Percentiles rank a stretch among this genome's conserved stretches.
Conservation (phyloP, 2,113 vertebrate genomes). For the Crotalus viridis region DNA sequence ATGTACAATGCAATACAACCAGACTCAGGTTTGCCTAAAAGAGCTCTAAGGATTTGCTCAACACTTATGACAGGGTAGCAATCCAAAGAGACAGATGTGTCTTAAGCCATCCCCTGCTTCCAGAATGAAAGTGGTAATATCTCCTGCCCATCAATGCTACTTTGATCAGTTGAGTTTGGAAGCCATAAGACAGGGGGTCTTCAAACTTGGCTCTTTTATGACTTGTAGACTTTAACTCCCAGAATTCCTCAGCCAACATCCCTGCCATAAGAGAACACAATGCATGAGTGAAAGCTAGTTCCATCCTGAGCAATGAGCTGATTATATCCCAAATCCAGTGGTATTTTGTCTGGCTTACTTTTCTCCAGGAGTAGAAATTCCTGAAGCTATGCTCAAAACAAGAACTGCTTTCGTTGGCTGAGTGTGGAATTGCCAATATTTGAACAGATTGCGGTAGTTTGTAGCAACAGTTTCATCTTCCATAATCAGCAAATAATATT, state of each 20-base stretch:
- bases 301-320: background rate
- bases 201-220: too few species aligned
- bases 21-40: conserved; percentile 46
- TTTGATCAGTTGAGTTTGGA: background rate
- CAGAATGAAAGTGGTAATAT: background rate
- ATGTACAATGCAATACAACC: background rate
- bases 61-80: background rate
- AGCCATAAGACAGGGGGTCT: background rate
- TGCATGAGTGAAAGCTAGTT: background rate
- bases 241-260: too few species aligned
- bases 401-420: conserved; percentile 23
- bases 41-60: conserved; percentile 13
- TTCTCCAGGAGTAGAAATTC: background rate
- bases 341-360: conserved; percentile 16
- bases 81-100: background rate
- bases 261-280: background rate
- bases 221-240: too few species aligned
- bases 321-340: background rate
- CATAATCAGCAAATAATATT: background rate
- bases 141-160: too few species aligned
- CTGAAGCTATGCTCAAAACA: conserved; percentile 1
- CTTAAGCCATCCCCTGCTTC: background rate
- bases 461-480: background rate
- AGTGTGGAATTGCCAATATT: background rate
- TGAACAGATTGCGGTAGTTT: background rate